These are phyloP conservation scores for Melinaea menophilus DNA, from an alignment of 2,888 invertebrate genomes.

Conservation along the genomic window DNA sequence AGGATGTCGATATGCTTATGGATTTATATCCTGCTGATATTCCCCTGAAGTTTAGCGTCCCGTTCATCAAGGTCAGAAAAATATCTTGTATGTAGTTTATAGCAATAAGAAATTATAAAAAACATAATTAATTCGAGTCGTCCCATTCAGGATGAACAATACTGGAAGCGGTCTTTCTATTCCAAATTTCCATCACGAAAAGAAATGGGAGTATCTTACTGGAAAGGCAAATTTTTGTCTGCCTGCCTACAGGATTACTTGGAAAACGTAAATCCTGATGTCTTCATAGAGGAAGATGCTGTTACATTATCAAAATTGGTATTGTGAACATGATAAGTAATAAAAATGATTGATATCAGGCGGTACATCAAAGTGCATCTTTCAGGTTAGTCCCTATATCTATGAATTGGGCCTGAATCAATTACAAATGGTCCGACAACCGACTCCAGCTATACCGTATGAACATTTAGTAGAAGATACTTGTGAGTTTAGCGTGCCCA, in stretches of 20 bases:
- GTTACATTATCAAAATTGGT: conserved; percentile 60
- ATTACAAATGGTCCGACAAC: conserved; percentile 74
- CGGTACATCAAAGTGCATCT: conserved; percentile 6
- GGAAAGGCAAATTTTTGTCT: conserved; percentile 78
- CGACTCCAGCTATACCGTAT: conserved; percentile 53
- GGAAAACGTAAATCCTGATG: conserved; percentile 63
- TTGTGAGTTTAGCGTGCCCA: conserved; percentile 59
- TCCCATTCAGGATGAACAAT: conserved; percentile 73
- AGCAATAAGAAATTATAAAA: not conserved
- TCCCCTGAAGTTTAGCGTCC: conserved; percentile 76
- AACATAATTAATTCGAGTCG: not conserved
- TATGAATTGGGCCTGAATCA: conserved; percentile 70
- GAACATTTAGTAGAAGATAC: conserved; percentile 55
- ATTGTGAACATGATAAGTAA: conserved; percentile 16
- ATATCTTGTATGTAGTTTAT: not conserved
- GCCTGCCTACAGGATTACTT: conserved; percentile 66
- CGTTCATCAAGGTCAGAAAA: conserved; percentile 65
- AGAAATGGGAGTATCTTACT: conserved; percentile 72
- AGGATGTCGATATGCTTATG: conserved; percentile 77
- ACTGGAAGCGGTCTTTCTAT: conserved; percentile 79
- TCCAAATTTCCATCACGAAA: conserved; percentile 56
- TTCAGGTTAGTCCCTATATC: conserved; percentile 73
- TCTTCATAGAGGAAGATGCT: conserved; percentile 65
- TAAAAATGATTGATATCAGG: not conserved
- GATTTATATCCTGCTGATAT: conserved; percentile 79